Evolutionary conservation across 2,888 invertebrate genomes (phyloP), one percentile per base, ranked within the genome.

Genomic region (Pterobdella sp.): DNA sequence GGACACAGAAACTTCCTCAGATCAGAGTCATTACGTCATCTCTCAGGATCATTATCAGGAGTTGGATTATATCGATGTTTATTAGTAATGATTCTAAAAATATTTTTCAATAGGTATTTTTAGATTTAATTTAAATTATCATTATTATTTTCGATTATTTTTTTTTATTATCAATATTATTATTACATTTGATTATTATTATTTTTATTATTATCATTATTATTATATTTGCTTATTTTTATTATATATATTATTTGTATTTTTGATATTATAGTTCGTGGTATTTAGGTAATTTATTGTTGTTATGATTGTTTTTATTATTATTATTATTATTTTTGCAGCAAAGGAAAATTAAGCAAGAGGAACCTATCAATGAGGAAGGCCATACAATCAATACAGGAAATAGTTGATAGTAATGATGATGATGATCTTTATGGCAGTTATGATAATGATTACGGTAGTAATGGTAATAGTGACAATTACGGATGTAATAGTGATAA

Each of bases 341-440:
- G 31, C 26, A 63, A 26, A 26, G n/a, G 7, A 22, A 63, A 7
- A n/a, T n/a, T n/a, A 63, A 63, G 63, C n/a, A 63, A 26, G 31
- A 7, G 63, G 7, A 63, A 63, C 31, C 26, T 14, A 7, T 63
- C 63, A 63, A 7, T 63, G 63, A 63, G 31, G 63, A 63, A 29
- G 31, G 63, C 63, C 10, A 14, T 63, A 10, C n/a, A 26, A n/a
- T 14, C 7, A 10, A 14, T 63, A 14, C 14, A 63, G 7, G 31
- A 63, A 14, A 26, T 14, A 14, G 63, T 14, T 29, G 63, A 63
- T 63, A 26, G n/a, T 63, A 10, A 63, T 63, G 63, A 63, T 63
- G 63, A 63, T 63, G 63, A 63, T 29, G 63, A 63, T 63, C 7
- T 14, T 63, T 10, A 7, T 63, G 63, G 10, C 26, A n/a, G 63